Evolutionary conservation across 2,113 vertebrate species (phyloP).

Genomic region (Noturus placidus): DNA sequence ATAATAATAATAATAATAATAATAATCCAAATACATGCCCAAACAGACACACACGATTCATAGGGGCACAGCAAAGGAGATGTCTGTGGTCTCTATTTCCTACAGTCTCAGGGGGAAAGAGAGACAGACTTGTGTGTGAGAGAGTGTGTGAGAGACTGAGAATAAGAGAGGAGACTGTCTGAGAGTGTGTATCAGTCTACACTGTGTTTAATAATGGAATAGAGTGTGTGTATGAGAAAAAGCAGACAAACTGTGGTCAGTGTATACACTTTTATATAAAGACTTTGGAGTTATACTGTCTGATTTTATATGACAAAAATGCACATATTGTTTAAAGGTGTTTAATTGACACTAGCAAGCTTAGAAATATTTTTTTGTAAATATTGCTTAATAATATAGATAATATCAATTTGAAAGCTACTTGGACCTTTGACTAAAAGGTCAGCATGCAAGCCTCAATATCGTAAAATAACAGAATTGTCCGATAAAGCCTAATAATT

Average conservation of each 20-base stretch:
- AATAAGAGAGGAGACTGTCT: not conserved
- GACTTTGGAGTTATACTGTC: not conserved
- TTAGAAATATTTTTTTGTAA: not conserved
- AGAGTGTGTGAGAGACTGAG: too few relatives aligned
- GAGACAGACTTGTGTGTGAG: not conserved
- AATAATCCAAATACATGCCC: not conserved
- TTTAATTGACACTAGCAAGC: not conserved
- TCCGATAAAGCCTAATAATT: not conserved
- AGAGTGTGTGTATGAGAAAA: not conserved
- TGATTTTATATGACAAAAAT: not conserved
- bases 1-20: too few relatives aligned
- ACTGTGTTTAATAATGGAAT: conserved; percentile 16
- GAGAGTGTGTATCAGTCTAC: not conserved
- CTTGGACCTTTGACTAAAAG: not conserved
- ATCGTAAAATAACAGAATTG: not conserved
- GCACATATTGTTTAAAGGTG: not conserved
- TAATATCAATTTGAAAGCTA: not conserved
- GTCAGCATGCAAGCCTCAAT: not conserved
- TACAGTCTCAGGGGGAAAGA: not conserved
- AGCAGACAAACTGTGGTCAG: conserved; percentile 7
- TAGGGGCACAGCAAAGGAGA: not conserved
- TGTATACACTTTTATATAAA: not conserved
- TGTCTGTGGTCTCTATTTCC: not conserved
- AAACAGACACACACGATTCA: not conserved
- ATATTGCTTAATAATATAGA: not conserved